Evolutionary conservation across 2,113 vertebrate genomes (phyloP).

Genomic region (Pipa parva): DNA sequence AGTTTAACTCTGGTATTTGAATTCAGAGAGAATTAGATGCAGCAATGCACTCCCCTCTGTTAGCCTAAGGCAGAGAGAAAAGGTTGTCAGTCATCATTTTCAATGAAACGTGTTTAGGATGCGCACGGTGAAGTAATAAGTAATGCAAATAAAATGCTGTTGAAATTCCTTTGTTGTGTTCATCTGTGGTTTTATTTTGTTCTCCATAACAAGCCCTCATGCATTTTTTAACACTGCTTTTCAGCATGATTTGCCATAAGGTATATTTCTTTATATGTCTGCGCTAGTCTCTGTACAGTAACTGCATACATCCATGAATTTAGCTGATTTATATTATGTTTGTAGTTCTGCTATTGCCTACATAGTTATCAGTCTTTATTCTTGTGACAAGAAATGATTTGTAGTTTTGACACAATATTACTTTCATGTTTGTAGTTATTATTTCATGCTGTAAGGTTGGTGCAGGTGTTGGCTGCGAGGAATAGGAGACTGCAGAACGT

Average conservation of each 20-base stretch:
- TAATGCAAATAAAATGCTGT: not conserved
- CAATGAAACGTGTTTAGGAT: slow-evolving; percentile 4
- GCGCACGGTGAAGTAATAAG: not conserved
- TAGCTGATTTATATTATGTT: too few relatives aligned
- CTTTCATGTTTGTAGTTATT: too few relatives aligned
- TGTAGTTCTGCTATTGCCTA: too few relatives aligned
- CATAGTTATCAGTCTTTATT: too few relatives aligned
- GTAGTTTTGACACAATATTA: too few relatives aligned
- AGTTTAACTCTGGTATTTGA: not conserved
- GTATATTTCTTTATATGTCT: not conserved
- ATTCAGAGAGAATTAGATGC: not conserved
- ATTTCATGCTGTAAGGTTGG: too few relatives aligned
- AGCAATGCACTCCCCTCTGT: not conserved
- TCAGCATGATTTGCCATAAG: not conserved
- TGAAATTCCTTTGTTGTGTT: not conserved
- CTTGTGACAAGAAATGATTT: too few relatives aligned
- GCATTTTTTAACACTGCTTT: not conserved
- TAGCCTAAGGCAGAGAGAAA: not conserved
- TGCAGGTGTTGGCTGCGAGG: too few relatives aligned
- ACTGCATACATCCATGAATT: slow-evolving; percentile 5
- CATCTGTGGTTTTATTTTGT: too few relatives aligned
- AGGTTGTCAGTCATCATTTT: not conserved
- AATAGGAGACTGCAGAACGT: too few relatives aligned
- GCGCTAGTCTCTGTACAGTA: not conserved
- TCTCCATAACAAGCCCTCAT: too few relatives aligned